Conservation (phyloP, 2,113 vertebrate genomes). For the Odocoileus virginianus region DNA sequence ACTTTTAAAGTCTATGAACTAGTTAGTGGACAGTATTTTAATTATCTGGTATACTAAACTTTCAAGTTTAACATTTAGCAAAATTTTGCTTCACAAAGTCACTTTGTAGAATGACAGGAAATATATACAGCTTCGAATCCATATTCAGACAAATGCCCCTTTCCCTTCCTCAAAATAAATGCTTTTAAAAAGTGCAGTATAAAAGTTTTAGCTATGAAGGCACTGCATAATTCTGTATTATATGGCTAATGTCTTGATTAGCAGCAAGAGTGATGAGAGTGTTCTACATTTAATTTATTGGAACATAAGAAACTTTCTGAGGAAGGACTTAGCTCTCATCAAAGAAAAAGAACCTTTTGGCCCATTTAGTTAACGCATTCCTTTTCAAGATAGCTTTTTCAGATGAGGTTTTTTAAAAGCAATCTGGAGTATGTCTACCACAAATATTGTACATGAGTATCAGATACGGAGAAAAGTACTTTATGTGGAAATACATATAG, state of each 20-base stretch:
- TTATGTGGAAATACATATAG: background rate
- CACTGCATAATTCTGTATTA: constrained; percentile 53
- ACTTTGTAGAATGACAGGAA: constrained; percentile 57
- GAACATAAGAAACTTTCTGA: constrained; percentile 9
- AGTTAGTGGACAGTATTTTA: constrained; percentile 52
- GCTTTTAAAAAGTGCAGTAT: constrained; percentile 59
- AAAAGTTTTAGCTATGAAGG: constrained; percentile 61
- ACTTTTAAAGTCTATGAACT: constrained; percentile 57
- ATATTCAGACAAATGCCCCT: constrained; percentile 49
- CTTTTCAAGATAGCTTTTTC: too few relatives aligned
- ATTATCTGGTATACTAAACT: constrained; percentile 60
- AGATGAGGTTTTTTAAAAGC: too few relatives aligned
- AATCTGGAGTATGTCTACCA: constrained; percentile 8
- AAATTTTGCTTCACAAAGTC: constrained; percentile 60
- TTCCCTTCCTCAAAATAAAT: constrained; percentile 60
- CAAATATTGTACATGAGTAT: background rate
- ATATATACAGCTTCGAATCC: constrained; percentile 49
- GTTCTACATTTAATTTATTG: constrained; percentile 28
- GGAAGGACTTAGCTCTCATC: constrained; percentile 37
- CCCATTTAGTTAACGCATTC: constrained; percentile 32
- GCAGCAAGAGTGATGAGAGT: constrained; percentile 23
- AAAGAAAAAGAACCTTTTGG: constrained; percentile 43
- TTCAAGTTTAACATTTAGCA: constrained; percentile 55
- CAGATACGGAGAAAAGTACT: background rate
- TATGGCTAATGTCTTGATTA: constrained; percentile 41